These are phyloP conservation scores for Baccha elongata DNA, from an alignment of 2,888 invertebrate species.

Conservation along the genomic window DNA sequence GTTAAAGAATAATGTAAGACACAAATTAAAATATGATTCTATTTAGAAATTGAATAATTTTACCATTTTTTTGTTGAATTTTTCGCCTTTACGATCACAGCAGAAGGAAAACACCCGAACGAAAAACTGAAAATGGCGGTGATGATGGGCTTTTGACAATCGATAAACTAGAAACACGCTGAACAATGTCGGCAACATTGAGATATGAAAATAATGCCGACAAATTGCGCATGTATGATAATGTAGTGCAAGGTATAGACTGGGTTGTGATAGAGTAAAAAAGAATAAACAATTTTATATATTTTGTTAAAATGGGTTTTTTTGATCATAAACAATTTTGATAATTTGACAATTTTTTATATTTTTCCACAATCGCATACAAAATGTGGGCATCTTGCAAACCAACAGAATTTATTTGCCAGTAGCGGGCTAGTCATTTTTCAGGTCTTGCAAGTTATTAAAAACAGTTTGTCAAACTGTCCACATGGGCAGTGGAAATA, in stretches of 20 bases:
- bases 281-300: too few species aligned
- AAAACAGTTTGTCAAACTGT: too few species aligned
- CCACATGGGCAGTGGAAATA: too few species aligned
- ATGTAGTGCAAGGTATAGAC: constrained; percentile 35
- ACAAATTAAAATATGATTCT: constrained; percentile 31
- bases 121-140: constrained; percentile 73
- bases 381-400: too few species aligned
- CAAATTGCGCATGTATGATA: constrained; percentile 32
- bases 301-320: too few species aligned
- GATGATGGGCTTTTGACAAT: constrained; percentile 66
- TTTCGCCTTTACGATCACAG: constrained; percentile 60
- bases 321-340: too few species aligned
- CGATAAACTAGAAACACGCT: constrained; percentile 63
- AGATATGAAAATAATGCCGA: constrained; percentile 11
- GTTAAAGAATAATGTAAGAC: constrained; percentile 28
- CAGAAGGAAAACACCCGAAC: constrained; percentile 71
- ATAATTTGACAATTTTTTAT: too few species aligned
- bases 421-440: too few species aligned
- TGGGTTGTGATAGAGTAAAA: too few species aligned
- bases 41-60: constrained; percentile 56
- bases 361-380: too few species aligned
- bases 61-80: constrained; percentile 71
- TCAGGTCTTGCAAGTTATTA: too few species aligned
- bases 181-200: constrained; percentile 48
- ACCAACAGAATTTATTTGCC: too few species aligned